Evolutionary conservation across 2,797 vertebrate species (phyloP).

Genomic region (Galago senegalensis): DNA sequence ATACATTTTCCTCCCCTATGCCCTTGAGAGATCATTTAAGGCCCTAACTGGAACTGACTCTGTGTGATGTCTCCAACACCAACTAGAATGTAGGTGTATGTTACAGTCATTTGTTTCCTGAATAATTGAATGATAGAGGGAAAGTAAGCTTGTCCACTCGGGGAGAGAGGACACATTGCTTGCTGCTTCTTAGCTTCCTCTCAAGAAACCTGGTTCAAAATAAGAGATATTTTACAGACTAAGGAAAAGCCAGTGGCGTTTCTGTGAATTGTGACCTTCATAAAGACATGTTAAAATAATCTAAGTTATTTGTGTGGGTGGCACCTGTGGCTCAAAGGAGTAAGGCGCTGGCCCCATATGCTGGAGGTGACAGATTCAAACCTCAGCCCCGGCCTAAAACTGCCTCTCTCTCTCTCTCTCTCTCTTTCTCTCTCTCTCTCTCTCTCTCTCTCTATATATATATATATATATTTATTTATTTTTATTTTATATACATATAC

Average conservation of each 20-base stretch:
- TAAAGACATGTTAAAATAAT: neutral
- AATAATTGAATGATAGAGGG: neutral
- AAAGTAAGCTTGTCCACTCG: neutral
- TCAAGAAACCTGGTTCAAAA: neutral
- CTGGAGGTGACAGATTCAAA: too few relatives aligned
- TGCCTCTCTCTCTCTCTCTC: too few relatives aligned
- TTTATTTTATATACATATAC: too few relatives aligned
- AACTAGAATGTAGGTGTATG: neutral
- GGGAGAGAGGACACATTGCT: neutral
- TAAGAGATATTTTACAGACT: neutral
- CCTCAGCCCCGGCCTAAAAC: too few relatives aligned
- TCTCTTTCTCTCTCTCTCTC: too few relatives aligned
- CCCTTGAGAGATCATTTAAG: neutral
- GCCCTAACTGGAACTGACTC: neutral
- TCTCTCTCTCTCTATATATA: too few relatives aligned
- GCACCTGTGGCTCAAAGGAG: too few relatives aligned
- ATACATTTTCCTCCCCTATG: neutral
- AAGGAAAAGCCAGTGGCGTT: neutral
- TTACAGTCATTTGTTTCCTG: neutral
- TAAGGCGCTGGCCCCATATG: too few relatives aligned
- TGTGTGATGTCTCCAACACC: neutral
- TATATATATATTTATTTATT: too few relatives aligned
- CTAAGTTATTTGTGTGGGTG: neutral
- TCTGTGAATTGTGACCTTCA: neutral
- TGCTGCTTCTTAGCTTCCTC: neutral